Conservation (phyloP, 2,888 invertebrate genomes). For the Clepsis dumicolana region DNA sequence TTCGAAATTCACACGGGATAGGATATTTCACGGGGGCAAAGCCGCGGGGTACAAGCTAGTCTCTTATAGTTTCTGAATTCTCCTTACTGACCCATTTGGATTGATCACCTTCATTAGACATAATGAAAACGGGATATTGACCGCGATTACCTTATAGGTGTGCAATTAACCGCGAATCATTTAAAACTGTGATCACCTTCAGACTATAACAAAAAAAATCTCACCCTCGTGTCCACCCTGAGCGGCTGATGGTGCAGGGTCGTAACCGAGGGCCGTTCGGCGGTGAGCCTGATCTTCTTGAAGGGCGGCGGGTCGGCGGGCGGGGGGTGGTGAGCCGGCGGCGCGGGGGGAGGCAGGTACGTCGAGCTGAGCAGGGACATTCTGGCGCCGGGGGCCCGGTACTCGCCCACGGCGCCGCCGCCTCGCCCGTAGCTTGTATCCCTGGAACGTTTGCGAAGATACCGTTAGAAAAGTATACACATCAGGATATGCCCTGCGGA, state of each 20-base stretch:
- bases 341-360: conserved; percentile 82
- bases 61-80: too few species aligned
- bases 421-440: conserved; percentile 77
- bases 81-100: too few species aligned
- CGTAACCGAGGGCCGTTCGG: conserved; percentile 72
- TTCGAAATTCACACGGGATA: too few species aligned
- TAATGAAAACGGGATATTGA: too few species aligned
- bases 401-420: conserved; percentile 75
- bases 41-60: too few species aligned
- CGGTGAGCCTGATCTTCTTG: conserved; percentile 89
- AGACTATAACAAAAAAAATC: conserved; percentile 43
- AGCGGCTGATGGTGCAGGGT: conserved; percentile 85
- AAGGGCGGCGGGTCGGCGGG: conserved; percentile 87
- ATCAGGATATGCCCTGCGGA: too few species aligned
- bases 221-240: conserved; percentile 89
- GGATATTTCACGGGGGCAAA: too few species aligned
- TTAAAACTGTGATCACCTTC: too few species aligned
- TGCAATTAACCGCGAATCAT: too few species aligned
- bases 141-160: too few species aligned
- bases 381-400: conserved; percentile 74
- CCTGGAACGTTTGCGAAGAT: conserved; percentile 61
- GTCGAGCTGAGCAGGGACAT: conserved; percentile 89
- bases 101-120: too few species aligned
- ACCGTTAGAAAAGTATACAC: too few species aligned
- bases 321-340: conserved; percentile 78